These are phyloP conservation scores for Heterocephalus glaber DNA, from an alignment of 2,113 vertebrate genomes.

Conservation along the genomic window DNA sequence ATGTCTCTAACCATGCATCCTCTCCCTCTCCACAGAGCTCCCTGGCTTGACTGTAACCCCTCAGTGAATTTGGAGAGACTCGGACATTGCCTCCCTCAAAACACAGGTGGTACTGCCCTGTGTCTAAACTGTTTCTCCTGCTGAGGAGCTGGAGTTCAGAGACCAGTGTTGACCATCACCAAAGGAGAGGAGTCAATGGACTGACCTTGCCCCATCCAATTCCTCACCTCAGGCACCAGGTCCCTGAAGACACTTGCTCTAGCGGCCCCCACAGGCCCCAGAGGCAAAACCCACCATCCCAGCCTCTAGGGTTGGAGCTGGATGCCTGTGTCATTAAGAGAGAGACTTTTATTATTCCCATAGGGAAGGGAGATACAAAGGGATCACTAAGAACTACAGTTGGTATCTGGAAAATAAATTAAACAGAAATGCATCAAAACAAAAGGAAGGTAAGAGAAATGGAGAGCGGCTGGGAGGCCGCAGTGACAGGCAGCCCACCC, in stretches of 20 bases:
- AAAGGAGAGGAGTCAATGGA: background rate
- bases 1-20: background rate
- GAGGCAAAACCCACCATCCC: background rate
- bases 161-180: background rate
- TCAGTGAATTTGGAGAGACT: background rate
- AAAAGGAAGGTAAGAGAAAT: slow-evolving; percentile 62
- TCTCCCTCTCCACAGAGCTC: background rate
- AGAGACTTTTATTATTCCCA: slow-evolving; percentile 80
- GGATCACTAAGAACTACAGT: slow-evolving; percentile 75
- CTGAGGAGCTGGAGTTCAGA: background rate
- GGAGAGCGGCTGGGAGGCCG: slow-evolving; percentile 65
- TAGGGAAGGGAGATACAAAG: slow-evolving; percentile 76
- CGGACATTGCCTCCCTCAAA: background rate
- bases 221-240: background rate
- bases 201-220: background rate
- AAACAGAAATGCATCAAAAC: slow-evolving; percentile 75
- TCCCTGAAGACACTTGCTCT: background rate
- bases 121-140: background rate
- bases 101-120: background rate
- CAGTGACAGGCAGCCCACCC: background rate
- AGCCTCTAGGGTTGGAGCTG: slow-evolving; percentile 48
- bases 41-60: background rate
- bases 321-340: slow-evolving; percentile 60
- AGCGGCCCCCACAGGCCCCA: background rate
- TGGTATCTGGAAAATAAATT: slow-evolving; percentile 81